Base-by-base conservation (phyloP, 2,888 invertebrate species). In the Lumbricus terrestris region DNA sequence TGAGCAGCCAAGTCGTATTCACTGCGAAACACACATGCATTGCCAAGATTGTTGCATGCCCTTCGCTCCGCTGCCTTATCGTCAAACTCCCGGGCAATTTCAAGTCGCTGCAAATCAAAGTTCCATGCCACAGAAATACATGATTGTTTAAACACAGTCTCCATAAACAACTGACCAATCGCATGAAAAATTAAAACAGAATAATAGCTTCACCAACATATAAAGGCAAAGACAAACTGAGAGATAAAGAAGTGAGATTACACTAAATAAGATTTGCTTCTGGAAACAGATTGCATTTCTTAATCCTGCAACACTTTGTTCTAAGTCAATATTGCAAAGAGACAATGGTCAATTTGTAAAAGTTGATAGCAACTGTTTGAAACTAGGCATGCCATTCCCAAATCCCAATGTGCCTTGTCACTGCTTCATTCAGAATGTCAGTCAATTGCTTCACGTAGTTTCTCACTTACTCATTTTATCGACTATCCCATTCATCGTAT, bases 1-100 rank as follows among this genome's bases (percentile, higher is more conserved):
- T 92, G 91, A 23, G 91, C 91, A 13, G 92, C 92, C n/a, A 89
- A 82, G 29, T 92, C 91, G 90, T 92, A 92, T 40, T 92, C 88
- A 23, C 98, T 98, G 90, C 98, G 96, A 95, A 99, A 99, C 93
- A 99, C 98, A 94, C 98, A 98, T 0, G 98, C 98, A 95, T 99
- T 99, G 82, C 98, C 99, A 91, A 99, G 96, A 95, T 99, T 99
- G 95, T 97, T 98, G 95, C 98, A 98, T 23, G 99, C 99, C 92
- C 99, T 96, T 89, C 99, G 96, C 95, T 99, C 98, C 0, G 99
- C 99, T 6, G 98, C 97, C 94, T 97, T 97, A 95, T 99, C 99
- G 0, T 97, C 97, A 95, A 97, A 98, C 94, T 98, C 98, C 91
- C 97, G 96, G 0, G 99, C 99, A 92, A 99, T 98, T 91, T 97